phyloP scores from a whole-genome alignment of 2,888 invertebrate genomes.

The Cabera pusaria region DNA sequence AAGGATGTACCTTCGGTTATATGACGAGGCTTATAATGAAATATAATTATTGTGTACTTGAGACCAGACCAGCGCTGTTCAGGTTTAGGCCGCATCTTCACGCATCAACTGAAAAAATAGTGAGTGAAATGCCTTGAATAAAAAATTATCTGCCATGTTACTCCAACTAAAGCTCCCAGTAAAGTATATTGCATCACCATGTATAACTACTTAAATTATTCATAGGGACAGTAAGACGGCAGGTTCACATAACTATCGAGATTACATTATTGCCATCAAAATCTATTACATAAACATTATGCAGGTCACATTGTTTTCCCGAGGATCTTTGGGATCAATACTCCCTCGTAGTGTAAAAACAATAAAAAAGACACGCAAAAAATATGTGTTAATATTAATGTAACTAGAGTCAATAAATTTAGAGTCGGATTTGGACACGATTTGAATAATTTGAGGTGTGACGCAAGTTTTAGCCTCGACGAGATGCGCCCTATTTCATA shows the following conservation, averaged over 20 bases:
- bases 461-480: constrained; percentile 73
- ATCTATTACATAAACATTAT: constrained; percentile 23
- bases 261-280: constrained; percentile 9
- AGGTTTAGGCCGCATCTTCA: too few species aligned
- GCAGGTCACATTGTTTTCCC: constrained; percentile 21
- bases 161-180: too few species aligned
- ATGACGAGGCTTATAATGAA: too few species aligned
- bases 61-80: too few species aligned
- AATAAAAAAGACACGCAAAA: constrained; percentile 41
- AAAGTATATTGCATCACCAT: constrained; percentile 13
- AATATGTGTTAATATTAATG: constrained; percentile 61
- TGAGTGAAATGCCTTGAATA: too few species aligned
- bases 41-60: too few species aligned
- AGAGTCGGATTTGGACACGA: constrained; percentile 60
- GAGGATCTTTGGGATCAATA: constrained; percentile 26
- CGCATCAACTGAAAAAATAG: too few species aligned
- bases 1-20: too few species aligned
- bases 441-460: constrained; percentile 70
- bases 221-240: constrained; percentile 16
- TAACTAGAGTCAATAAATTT: constrained; percentile 53
- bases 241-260: constrained; percentile 27
- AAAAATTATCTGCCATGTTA: too few species aligned
- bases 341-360: constrained; percentile 29
- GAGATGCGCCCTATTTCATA: constrained; percentile 70
- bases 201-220: constrained; percentile 19